Evolutionary conservation across 2,888 invertebrate species (phyloP).

Genomic region (Apamea sordens): DNA sequence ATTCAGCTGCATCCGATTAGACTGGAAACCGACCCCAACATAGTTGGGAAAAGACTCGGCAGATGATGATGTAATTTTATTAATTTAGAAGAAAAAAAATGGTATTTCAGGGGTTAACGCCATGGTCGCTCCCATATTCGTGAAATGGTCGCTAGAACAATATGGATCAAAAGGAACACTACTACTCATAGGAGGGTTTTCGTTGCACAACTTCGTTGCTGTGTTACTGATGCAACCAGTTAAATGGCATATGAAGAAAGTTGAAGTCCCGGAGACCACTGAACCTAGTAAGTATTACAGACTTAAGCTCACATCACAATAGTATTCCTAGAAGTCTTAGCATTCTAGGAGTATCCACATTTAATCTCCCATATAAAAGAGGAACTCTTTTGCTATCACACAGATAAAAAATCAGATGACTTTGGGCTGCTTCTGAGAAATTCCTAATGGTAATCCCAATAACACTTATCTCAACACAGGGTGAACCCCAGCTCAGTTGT

Average conservation of each 20-base stretch:
- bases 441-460: not conserved
- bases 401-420: not conserved
- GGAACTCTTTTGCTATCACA: not conserved
- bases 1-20: not conserved
- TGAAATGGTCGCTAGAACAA: constrained; percentile 44
- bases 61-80: too few relatives aligned
- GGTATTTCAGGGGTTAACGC: constrained; percentile 30
- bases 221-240: constrained; percentile 56
- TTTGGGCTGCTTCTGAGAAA: not conserved
- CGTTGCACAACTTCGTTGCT: constrained; percentile 46
- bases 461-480: not conserved
- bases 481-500: not conserved
- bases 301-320: not conserved
- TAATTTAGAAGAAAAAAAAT: not conserved
- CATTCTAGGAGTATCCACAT: not conserved
- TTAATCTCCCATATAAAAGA: not conserved
- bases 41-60: too few relatives aligned
- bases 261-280: constrained; percentile 22
- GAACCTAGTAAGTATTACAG: constrained; percentile 33
- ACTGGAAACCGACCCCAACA: too few relatives aligned
- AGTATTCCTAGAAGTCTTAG: not conserved
- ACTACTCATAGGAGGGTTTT: constrained; percentile 39
- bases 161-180: constrained; percentile 52
- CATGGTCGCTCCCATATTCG: constrained; percentile 53
- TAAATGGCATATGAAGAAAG: constrained; percentile 51